Evolutionary conservation across 2,888 invertebrate species (phyloP).

Genomic region (Meghimatium bilineatum): DNA sequence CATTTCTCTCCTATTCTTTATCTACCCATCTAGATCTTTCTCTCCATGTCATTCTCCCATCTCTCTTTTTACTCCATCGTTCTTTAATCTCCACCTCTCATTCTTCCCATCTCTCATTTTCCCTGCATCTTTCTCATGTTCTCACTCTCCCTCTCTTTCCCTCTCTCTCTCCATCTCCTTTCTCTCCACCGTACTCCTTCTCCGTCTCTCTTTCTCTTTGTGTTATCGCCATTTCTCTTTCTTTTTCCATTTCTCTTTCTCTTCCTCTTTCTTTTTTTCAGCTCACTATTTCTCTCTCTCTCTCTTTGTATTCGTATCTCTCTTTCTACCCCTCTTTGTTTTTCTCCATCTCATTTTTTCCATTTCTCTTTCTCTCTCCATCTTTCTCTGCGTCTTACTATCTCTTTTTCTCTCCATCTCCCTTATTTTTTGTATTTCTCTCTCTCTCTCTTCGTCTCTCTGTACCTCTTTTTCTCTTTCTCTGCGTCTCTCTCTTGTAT

Average conservation of each 20-base stretch:
- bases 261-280: not conserved
- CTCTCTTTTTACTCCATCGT: no score
- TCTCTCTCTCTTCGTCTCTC: no score
- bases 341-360: no score
- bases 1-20: not conserved
- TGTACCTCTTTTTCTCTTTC: no score
- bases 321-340: no score
- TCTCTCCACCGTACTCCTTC: not conserved
- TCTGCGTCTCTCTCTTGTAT: no score
- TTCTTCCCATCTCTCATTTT: not conserved
- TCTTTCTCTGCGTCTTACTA: no score
- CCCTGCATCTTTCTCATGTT: not conserved
- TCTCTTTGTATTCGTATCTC: no score
- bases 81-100: not conserved
- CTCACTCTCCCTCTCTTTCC: not conserved
- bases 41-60: not conserved
- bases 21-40: not conserved
- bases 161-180: not conserved
- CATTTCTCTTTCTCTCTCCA: no score
- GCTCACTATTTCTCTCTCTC: not conserved
- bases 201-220: not conserved
- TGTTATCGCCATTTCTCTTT: not conserved
- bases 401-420: no score
- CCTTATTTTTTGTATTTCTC: no score
- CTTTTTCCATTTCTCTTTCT: not conserved